These are phyloP conservation scores for Schizopygopsis pylzovi DNA, from an alignment of 2,797 vertebrate genomes.

Conservation along the genomic window DNA sequence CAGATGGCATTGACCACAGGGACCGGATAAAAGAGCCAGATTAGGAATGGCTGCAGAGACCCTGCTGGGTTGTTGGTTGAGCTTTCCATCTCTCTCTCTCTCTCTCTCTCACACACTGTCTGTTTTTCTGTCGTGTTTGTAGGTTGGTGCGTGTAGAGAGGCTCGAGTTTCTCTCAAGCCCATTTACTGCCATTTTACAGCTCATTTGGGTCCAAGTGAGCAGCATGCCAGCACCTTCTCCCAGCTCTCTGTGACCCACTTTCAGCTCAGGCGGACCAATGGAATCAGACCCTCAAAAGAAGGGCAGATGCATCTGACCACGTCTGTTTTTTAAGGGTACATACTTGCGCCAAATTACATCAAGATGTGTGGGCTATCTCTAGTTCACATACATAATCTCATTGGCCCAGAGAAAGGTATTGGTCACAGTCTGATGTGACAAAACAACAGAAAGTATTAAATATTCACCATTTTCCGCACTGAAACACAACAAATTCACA, in stretches of 20 bases:
- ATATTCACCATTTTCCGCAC: not conserved
- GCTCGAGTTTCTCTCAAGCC: conserved; percentile 73
- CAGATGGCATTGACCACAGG: conserved; percentile 62
- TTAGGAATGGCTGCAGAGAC: conserved; percentile 61
- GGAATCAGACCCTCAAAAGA: conserved; percentile 31
- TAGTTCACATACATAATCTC: conserved; percentile 25
- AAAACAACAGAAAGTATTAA: conserved; percentile 9
- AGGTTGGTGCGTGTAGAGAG: conserved; percentile 27
- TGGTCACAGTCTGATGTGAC: not conserved
- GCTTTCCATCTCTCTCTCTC: conserved; percentile 47
- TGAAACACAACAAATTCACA: not conserved
- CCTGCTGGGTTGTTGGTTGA: conserved; percentile 55
- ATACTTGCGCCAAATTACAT: not conserved
- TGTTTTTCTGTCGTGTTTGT: conserved; percentile 36
- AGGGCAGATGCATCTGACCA: conserved; percentile 15
- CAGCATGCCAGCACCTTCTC: conserved; percentile 71
- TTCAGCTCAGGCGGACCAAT: conserved; percentile 60
- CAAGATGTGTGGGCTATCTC: conserved; percentile 36
- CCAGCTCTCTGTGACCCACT: conserved; percentile 77
- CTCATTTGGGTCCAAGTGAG: conserved; percentile 77
- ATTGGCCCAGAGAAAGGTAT: conserved; percentile 3
- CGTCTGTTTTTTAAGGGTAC: conserved; percentile 25
- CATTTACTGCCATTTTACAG: conserved; percentile 83
- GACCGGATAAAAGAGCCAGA: conserved; percentile 64
- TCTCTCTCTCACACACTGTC: conserved; percentile 23